Percentiles rank a stretch among this genome's conserved stretches.
phyloP scores from a whole-genome alignment of 1,140 invertebrate genomes.

The Ceratitis capitata region DNA sequence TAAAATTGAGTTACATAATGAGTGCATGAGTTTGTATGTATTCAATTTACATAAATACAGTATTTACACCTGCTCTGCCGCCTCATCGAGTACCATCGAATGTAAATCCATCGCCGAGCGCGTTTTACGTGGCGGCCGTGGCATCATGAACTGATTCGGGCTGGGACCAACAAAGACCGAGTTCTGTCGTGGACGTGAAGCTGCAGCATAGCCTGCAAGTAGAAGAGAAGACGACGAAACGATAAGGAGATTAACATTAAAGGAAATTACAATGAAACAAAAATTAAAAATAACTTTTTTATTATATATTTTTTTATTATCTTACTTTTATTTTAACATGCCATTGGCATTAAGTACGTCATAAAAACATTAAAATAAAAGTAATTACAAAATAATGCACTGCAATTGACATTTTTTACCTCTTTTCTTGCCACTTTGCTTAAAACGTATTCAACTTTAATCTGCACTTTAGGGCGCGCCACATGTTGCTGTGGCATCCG shows the following conservation, averaged over 20 bases:
- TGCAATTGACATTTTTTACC: not conserved
- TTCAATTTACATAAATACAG: not conserved
- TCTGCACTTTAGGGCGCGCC: not conserved
- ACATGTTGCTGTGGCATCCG: not conserved
- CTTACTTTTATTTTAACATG: too few relatives aligned
- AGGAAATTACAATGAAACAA: not conserved
- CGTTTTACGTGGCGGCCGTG: constrained; percentile 74
- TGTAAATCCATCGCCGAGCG: constrained; percentile 86
- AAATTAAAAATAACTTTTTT: not conserved
- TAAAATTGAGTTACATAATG: too few relatives aligned
- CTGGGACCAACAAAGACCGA: constrained; percentile 85
- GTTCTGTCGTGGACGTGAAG: constrained; percentile 73
- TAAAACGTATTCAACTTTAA: not conserved
- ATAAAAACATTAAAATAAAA: not conserved
- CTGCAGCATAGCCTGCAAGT: constrained; percentile 54
- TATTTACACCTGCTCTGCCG: constrained; percentile 54
- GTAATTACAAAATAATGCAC: not conserved
- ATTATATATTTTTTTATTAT: too few relatives aligned
- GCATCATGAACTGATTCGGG: constrained; percentile 70
- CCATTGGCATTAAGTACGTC: not conserved
- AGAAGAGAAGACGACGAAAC: not conserved
- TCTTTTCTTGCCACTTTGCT: too few relatives aligned
- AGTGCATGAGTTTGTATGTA: too few relatives aligned
- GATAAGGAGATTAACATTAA: not conserved
- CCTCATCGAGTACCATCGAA: constrained; percentile 73